A percentile compares a stretch with the other conserved stretches of the same genome.
These are phyloP conservation scores for Troides aeacus DNA, from an alignment of 2,888 invertebrate species.

Conservation along the genomic window DNA sequence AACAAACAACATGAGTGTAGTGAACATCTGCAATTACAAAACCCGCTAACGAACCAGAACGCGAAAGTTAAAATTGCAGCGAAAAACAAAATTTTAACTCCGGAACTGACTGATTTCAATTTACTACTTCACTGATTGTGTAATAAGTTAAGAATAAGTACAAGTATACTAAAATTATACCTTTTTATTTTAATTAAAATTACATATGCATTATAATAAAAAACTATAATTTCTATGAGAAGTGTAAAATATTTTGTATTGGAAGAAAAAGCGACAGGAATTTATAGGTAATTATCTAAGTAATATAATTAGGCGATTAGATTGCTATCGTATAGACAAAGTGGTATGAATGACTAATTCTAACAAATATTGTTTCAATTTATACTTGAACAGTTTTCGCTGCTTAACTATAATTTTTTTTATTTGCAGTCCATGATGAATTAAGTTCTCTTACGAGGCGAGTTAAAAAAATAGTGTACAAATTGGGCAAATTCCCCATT, in stretches of 20 bases:
- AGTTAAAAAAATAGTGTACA: background rate
- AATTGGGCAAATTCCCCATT: background rate
- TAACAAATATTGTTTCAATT: background rate
- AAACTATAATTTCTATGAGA: background rate
- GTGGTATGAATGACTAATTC: background rate
- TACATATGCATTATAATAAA: background rate
- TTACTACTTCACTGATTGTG: conserved; percentile 5
- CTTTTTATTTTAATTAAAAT: background rate
- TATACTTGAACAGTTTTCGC: background rate
- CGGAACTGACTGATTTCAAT: background rate
- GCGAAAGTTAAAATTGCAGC: background rate
- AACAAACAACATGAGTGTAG: conserved; percentile 1
- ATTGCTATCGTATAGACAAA: background rate
- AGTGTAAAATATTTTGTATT: background rate
- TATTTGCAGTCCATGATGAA: background rate
- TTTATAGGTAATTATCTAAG: background rate
- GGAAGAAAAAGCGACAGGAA: background rate
- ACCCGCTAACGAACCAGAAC: conserved; percentile 9
- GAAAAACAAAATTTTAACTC: conserved; percentile 9
- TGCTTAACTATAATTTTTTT: background rate
- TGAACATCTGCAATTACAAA: conserved; percentile 11
- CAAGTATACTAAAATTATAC: background rate
- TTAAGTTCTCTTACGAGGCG: background rate
- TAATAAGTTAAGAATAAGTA: background rate
- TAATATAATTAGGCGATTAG: too few species aligned